Base-by-base conservation (phyloP, 2,113 vertebrate species). In the Prinia subflava region DNA sequence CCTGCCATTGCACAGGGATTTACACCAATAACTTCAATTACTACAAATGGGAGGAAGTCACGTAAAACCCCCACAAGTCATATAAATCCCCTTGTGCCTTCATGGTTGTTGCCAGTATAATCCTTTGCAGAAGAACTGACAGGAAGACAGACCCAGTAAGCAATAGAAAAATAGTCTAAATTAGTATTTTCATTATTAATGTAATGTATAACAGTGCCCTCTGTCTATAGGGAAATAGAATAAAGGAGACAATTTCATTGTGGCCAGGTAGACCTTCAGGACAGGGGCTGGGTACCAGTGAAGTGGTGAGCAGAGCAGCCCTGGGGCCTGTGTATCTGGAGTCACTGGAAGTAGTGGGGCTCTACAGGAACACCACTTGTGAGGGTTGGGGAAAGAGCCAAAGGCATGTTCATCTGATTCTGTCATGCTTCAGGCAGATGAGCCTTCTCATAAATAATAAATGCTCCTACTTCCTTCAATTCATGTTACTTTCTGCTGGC, bases 21-120 rank as follows among this genome's bases (percentile, higher is more conserved):
- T 96, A 80, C 35, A 89, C 84, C 14, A 17, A 70, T 89, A 68
- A 83, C 44, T 80, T 95, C 69, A 91, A 70, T 94, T 96, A 93
- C 81, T 84, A 46, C 75, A 92, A 90, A 44, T 74, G 69, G 73
- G 56, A 94, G 69, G 55, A 90, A 90, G 42, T 92, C 50, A 46
- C 0, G 0, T 74, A 84, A 95, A 92, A 57, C 52, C 21, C 37
- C 55, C 59, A 33, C 64, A 87, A 92, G 46, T 93, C n/a, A 57
- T 6, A 9, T 70, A 84, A 95, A 92, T 77, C 49, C 24, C 37
- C 49, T 47, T 53, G 63, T n/a, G 33, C 31, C 23, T 92, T 87
- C 60, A 63, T 94, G 71, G 46, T 50, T 92, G 47, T 87, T 82
- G 41, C 57, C 4, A 4, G 30, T 8, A 0, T 86, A 91, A 83